Base-by-base conservation (phyloP, 1,140 invertebrate genomes). In the Parapsyche elsis region DNA sequence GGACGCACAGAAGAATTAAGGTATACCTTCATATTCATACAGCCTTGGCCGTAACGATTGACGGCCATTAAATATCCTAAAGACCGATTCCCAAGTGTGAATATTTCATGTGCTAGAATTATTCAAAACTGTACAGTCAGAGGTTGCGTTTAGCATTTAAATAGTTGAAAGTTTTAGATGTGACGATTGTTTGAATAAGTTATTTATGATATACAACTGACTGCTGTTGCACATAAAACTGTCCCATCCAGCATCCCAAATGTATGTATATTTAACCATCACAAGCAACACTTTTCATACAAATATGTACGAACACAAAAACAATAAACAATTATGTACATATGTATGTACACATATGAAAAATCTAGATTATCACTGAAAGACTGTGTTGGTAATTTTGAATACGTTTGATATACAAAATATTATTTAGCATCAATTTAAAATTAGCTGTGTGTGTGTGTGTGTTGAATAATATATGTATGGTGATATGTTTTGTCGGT, bases 121-220 rank as follows among this genome's bases (percentile, higher is more conserved):
- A 53, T 53, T 53, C 49, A 53, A 61, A 61, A 61, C 14, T 61
- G 21, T 53, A 61, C 14, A 67, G 24, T 12, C 64, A 67, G 24
- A 26, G 24, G 64, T 67, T 67, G 64, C 23, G 21, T 67, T 26
- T 19, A 10, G 21, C 64, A 67, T 67, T 67, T 67, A 67, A 23
- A 67, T 26, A 21, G 59, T 61, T 61, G 10, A 14, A 61, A 9
- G n/a, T 61, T 61, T 61, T 16, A 61, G 21, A 23, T 61, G 21
- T 23, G n/a, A 23, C 21, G 49, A 5, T 53, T 53, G 21, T 61
- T 61, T 61, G 59, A 21, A 61, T 61, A 61, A 61, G 21, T 61
- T 61, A 61, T 61, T 61, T 61, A 61, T 61, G 9, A 61, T 16
- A 53, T 53, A 53, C 10, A 53, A 53, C 16, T 5, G 10, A 53